Percentiles rank a stretch among this genome's conserved stretches.
These are phyloP conservation scores for Zaprionus obscuricornis DNA, from an alignment of 2,888 invertebrate species.

Conservation along the genomic window DNA sequence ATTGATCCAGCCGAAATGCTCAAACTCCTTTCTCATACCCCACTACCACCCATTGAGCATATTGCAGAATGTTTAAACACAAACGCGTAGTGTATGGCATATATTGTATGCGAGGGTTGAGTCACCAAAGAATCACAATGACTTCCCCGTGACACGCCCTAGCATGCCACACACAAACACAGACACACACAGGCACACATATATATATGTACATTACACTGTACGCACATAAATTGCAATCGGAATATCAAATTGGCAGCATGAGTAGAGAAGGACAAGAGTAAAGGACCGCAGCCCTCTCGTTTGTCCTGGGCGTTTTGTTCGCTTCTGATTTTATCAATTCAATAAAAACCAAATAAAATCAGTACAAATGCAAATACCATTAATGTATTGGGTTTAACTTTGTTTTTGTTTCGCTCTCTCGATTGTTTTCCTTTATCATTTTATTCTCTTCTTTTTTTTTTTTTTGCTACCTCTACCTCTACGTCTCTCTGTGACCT, in stretches of 20 bases:
- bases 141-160: conserved; percentile 40
- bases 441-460: conserved; percentile 21
- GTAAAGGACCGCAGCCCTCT: conserved; percentile 40
- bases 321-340: conserved; percentile 79
- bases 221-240: conserved; percentile 72
- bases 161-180: conserved; percentile 8
- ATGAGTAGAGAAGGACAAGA: conserved; percentile 21
- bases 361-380: conserved; percentile 81
- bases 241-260: conserved; percentile 76
- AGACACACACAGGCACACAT: conserved; percentile 2
- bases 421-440: conserved; percentile 46
- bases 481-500: not conserved
- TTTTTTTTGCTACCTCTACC: not conserved
- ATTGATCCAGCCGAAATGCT: conserved; percentile 49
- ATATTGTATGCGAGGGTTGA: conserved; percentile 9
- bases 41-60: conserved; percentile 57
- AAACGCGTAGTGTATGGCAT: conserved; percentile 16
- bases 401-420: conserved; percentile 70
- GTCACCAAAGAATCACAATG: conserved; percentile 59
- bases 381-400: conserved; percentile 79
- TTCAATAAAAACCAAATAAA: conserved; percentile 82
- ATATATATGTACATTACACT: conserved; percentile 27
- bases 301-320: conserved; percentile 35
- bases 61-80: conserved; percentile 73
- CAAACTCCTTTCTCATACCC: conserved; percentile 13